Evolutionary conservation across 2,888 invertebrate genomes (phyloP).

Genomic region (Scrobipalpa costella): DNA sequence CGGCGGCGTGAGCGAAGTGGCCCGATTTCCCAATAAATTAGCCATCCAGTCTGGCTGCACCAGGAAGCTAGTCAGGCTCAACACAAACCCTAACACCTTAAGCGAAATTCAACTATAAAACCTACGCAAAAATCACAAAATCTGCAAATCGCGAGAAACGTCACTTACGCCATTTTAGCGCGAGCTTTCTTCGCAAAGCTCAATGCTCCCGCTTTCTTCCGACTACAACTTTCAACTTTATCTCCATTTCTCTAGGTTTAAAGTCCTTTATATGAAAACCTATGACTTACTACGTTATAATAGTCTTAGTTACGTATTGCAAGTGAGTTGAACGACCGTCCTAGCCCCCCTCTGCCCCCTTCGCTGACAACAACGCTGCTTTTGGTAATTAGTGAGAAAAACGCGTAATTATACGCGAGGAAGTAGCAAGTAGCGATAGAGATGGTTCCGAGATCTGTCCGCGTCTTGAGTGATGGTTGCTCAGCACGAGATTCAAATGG

Average conservation of each 20-base stretch:
- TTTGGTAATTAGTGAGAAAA: conserved; percentile 73
- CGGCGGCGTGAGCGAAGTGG: conserved; percentile 55
- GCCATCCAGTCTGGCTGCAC: conserved; percentile 70
- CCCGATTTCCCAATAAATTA: conserved; percentile 74
- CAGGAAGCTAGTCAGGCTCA: conserved; percentile 70
- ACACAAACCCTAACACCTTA: conserved; percentile 40
- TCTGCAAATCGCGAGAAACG: background rate
- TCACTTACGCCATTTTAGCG: conserved; percentile 48
- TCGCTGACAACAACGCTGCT: conserved; percentile 52
- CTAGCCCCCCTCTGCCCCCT: conserved; percentile 61
- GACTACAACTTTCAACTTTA: conserved; percentile 45
- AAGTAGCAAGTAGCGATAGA: conserved; percentile 9
- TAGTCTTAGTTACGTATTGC: conserved; percentile 39
- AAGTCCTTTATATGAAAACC: conserved; percentile 37
- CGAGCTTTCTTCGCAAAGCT: conserved; percentile 68
- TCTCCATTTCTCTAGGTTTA: conserved; percentile 33
- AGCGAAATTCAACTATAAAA: conserved; percentile 34
- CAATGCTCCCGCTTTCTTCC: conserved; percentile 72
- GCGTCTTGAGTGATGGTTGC: conserved; percentile 7
- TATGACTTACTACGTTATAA: conserved; percentile 48
- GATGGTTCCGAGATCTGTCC: conserved; percentile 21
- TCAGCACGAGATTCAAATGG: background rate
- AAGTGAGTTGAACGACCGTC: conserved; percentile 74
- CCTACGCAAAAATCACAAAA: conserved; percentile 32
- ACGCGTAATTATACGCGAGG: conserved; percentile 50